Conservation (phyloP, 2,797 vertebrate species). For the Microchirus variegatus region DNA sequence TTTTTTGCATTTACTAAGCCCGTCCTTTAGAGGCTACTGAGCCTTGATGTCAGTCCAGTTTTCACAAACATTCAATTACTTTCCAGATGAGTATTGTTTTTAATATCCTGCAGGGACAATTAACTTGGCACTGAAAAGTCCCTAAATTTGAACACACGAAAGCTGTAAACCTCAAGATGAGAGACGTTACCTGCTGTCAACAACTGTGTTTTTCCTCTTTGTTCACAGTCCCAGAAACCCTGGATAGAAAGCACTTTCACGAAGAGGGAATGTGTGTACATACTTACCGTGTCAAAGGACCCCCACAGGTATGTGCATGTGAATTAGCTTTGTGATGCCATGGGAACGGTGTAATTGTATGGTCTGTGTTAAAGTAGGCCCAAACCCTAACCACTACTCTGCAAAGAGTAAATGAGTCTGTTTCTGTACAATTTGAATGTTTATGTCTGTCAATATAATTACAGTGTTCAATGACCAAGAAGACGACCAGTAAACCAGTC, state of each 20-base stretch:
- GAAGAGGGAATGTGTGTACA: constrained; percentile 99
- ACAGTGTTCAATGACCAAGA: constrained; percentile 37
- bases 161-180: neutral
- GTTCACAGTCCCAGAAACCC: constrained; percentile 97
- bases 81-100: constrained; percentile 5
- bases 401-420: constrained; percentile 58
- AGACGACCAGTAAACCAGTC: constrained; percentile 35
- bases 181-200: neutral
- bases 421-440: constrained; percentile 63
- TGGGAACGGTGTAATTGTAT: constrained; percentile 69
- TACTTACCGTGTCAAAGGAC: constrained; percentile 99
- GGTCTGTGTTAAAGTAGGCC: constrained; percentile 53
- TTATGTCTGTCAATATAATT: constrained; percentile 69
- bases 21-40: constrained; percentile 1
- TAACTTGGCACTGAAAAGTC: neutral
- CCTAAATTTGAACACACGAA: too few species aligned
- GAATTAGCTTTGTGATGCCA: constrained; percentile 38
- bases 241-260: constrained; percentile 99
- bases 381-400: constrained; percentile 68
- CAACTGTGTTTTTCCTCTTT: constrained; percentile 61
- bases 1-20: neutral
- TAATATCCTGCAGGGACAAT: neutral
- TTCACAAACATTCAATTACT: neutral
- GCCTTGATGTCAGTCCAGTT: constrained; percentile 4
- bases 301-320: constrained; percentile 93